Evolutionary conservation across 1,140 invertebrate species (phyloP).

Genomic region (Drosophila lowei): DNA sequence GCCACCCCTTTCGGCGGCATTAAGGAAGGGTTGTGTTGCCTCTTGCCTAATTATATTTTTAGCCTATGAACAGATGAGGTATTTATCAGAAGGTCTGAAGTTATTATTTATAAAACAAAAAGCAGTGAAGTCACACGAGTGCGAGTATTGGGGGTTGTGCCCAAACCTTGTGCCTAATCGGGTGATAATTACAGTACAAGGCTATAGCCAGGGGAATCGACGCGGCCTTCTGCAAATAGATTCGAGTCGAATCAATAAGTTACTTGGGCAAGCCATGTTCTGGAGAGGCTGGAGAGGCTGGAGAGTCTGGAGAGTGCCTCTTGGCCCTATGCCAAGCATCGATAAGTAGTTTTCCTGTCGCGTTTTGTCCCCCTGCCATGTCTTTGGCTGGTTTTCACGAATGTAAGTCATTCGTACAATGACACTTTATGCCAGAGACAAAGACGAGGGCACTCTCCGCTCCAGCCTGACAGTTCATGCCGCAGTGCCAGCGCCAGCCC

Average conservation of each 20-base stretch:
- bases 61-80: slow-evolving; percentile 22
- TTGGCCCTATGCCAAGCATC: slow-evolving; percentile 20
- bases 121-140: too few relatives aligned
- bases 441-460: slow-evolving; percentile 8
- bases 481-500: slow-evolving; percentile 16
- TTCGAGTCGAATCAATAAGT: slow-evolving; percentile 9
- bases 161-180: slow-evolving; percentile 50
- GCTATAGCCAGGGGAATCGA: neutral
- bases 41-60: slow-evolving; percentile 37
- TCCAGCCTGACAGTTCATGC: slow-evolving; percentile 42
- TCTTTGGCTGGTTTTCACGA: slow-evolving; percentile 36
- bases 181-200: slow-evolving; percentile 20
- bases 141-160: slow-evolving; percentile 1
- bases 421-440: slow-evolving; percentile 58
- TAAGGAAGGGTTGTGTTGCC: slow-evolving; percentile 12
- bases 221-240: slow-evolving; percentile 20
- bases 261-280: neutral
- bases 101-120: slow-evolving; percentile 39
- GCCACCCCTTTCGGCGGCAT: neutral
- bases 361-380: neutral
- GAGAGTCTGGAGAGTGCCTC: neutral
- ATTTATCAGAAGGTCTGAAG: slow-evolving; percentile 23
- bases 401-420: slow-evolving; percentile 77
- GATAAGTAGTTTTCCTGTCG: slow-evolving; percentile 26
- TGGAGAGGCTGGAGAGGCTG: neutral